Percentiles rank a stretch among this genome's conserved stretches.
These are phyloP conservation scores for Marmota flaviventris DNA, from an alignment of 2,113 vertebrate species.

Conservation along the genomic window DNA sequence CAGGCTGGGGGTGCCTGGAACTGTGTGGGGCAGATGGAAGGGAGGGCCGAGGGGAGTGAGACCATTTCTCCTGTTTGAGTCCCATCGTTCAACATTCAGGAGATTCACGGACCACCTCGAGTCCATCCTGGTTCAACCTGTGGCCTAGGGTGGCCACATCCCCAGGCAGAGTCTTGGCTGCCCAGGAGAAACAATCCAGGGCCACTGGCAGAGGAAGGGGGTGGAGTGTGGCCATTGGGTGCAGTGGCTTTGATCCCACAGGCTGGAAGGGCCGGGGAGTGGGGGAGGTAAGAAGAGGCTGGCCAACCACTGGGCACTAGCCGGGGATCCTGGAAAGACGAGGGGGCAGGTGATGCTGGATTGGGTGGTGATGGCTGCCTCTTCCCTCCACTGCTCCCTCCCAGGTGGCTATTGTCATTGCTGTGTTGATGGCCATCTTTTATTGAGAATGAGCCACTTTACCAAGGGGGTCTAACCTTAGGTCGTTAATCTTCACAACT, in stretches of 20 bases:
- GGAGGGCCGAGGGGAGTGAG: neutral
- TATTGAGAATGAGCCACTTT: neutral
- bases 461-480: neutral
- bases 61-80: neutral
- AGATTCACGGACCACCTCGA: neutral
- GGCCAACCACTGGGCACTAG: neutral
- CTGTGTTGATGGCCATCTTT: neutral
- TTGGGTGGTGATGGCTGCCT: accelerated
- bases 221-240: accelerated
- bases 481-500: neutral
- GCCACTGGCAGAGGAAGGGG: accelerated
- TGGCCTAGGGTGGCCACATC: neutral
- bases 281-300: neutral
- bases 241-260: accelerated
- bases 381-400: neutral
- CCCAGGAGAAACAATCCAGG: neutral
- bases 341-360: neutral
- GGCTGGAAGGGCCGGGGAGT: neutral
- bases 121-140: no score
- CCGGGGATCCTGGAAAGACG: accelerated
- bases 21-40: neutral
- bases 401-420: neutral
- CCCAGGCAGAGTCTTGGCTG: neutral
- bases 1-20: no score
- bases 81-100: neutral